Percentiles rank a stretch among this genome's conserved stretches.
These are phyloP conservation scores for Ciconia maguari DNA, from an alignment of 2,113 vertebrate species.

Conservation along the genomic window DNA sequence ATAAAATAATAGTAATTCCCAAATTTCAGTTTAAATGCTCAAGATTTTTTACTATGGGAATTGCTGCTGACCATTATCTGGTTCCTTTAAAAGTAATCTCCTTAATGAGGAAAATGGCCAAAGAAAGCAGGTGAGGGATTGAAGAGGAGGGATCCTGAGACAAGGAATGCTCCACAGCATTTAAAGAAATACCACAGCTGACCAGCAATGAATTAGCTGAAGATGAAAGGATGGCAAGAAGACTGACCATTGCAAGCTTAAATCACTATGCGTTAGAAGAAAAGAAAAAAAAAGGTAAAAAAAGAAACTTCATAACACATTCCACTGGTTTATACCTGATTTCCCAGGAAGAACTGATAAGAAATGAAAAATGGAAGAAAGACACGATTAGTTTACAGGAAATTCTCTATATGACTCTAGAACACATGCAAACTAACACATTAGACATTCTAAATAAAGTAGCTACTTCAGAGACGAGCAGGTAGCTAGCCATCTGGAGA, in stretches of 20 bases:
- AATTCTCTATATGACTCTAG: slow-evolving; percentile 65
- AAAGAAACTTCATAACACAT: slow-evolving; percentile 71
- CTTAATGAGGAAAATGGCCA: slow-evolving; percentile 59
- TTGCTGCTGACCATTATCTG: slow-evolving; percentile 65
- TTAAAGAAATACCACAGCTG: slow-evolving; percentile 72
- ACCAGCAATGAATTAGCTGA: slow-evolving; percentile 73
- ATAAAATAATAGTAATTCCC: not conserved
- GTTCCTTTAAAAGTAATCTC: slow-evolving; percentile 80
- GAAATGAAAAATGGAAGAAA: slow-evolving; percentile 84
- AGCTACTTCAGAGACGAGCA: slow-evolving; percentile 51
- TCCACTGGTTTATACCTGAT: slow-evolving; percentile 93
- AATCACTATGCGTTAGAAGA: slow-evolving; percentile 57
- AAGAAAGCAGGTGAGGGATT: slow-evolving; percentile 35
- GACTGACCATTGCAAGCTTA: slow-evolving; percentile 74
- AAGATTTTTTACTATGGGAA: not conserved
- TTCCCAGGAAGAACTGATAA: slow-evolving; percentile 99
- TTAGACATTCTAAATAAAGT: slow-evolving; percentile 32
- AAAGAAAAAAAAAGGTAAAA: not conserved
- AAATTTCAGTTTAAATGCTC: not conserved
- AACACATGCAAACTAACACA: slow-evolving; percentile 62
- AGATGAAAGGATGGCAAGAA: slow-evolving; percentile 56
- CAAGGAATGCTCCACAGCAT: slow-evolving; percentile 42
- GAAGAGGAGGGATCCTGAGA: slow-evolving; percentile 22
- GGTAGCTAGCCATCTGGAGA: not conserved
- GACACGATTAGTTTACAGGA: slow-evolving; percentile 80